Percentiles rank a stretch among this genome's conserved stretches.
Evolutionary conservation across 2,888 invertebrate species (phyloP).

Genomic region (Gerris lacustris): DNA sequence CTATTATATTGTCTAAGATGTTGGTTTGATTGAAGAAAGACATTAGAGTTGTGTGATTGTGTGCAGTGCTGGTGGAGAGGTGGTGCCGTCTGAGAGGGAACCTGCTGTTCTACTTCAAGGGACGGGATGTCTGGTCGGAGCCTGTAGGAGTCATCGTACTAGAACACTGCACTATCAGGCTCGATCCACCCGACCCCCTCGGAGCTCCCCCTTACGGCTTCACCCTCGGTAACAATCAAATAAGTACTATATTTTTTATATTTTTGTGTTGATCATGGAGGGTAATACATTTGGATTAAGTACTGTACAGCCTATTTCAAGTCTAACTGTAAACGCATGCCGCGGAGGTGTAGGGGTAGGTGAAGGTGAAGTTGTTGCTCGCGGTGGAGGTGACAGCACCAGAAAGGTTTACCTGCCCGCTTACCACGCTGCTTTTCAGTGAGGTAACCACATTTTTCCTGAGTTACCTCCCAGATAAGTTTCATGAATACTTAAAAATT

Average conservation of each 20-base stretch:
- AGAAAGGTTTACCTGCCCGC: too few species aligned
- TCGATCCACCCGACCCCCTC: constrained; percentile 43
- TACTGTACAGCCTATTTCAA: background rate
- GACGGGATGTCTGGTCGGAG: constrained; percentile 75
- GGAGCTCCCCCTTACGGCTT: constrained; percentile 67
- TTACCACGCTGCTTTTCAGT: too few species aligned
- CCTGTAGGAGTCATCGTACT: constrained; percentile 78
- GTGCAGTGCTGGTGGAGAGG: constrained; percentile 57
- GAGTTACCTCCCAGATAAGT: too few species aligned
- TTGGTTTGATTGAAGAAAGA: background rate
- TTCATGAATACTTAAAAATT: too few species aligned
- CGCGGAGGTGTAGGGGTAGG: too few species aligned
- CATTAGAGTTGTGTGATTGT: background rate
- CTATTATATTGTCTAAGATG: too few species aligned
- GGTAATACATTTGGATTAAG: background rate
- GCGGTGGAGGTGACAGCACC: too few species aligned
- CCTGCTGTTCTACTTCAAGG: constrained; percentile 83
- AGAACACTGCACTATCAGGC: constrained; percentile 69
- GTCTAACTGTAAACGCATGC: too few species aligned
- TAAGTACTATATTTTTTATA: background rate
- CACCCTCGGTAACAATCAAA: constrained; percentile 53
- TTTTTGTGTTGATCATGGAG: background rate
- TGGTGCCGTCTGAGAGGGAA: constrained; percentile 90
- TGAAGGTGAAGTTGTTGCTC: too few species aligned
- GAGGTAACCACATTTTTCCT: too few species aligned